Evolutionary conservation across 1,140 invertebrate genomes (phyloP).

Genomic region (Oreohelix idahoensis): DNA sequence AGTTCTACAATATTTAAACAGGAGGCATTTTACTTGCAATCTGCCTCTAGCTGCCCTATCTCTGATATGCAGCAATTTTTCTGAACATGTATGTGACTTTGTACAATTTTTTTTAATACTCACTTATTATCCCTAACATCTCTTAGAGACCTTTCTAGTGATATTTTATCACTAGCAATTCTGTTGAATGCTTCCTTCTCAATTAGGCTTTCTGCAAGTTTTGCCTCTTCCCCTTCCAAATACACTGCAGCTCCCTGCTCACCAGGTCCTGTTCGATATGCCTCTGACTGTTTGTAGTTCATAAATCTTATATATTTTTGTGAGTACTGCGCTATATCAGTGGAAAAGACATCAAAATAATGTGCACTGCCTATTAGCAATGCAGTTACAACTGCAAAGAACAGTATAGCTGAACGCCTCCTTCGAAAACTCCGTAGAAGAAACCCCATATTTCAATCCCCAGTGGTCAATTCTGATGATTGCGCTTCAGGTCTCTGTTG

Average conservation of each 20-base stretch:
- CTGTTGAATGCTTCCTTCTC: constrained; percentile 92
- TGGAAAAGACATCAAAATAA: constrained; percentile 18
- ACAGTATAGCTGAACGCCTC: constrained; percentile 3
- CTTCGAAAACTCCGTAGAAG: background rate
- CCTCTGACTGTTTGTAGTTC: constrained; percentile 53
- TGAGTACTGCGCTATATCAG: constrained; percentile 10
- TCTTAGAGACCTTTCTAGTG: constrained; percentile 84
- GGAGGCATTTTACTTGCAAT: no score
- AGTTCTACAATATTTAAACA: no score
- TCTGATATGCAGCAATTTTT: no score
- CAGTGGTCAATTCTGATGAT: no score
- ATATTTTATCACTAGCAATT: constrained; percentile 89
- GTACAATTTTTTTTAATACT: constrained; percentile 47
- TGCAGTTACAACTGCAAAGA: background rate
- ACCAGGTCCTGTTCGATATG: constrained; percentile 57
- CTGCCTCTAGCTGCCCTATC: no score
- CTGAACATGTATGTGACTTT: no score
- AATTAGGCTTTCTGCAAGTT: constrained; percentile 73
- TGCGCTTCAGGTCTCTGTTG: no score
- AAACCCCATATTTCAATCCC: background rate
- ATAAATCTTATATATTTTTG: constrained; percentile 52
- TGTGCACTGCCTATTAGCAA: background rate
- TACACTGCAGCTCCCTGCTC: constrained; percentile 61
- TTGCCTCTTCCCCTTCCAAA: constrained; percentile 62
- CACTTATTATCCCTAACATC: constrained; percentile 86